Base-by-base conservation (phyloP, 2,113 vertebrate genomes). In the Rhegmatorhina hoffmannsi region DNA sequence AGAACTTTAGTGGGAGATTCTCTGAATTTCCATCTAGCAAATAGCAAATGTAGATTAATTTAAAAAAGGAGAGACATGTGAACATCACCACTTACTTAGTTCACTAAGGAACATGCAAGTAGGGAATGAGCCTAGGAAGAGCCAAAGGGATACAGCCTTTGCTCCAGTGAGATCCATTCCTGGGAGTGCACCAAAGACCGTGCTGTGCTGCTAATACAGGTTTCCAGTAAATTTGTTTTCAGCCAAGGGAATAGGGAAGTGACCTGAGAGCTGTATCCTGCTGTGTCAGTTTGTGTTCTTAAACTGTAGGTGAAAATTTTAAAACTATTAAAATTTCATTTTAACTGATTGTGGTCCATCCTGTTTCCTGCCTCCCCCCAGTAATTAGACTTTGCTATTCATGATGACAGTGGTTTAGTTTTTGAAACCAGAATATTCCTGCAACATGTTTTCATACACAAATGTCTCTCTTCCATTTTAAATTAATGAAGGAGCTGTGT, bases 121-220 rank as follows among this genome's bases (percentile, higher is more conserved):
- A 62, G 31, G 63, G 40, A 60, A 20, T 50, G 52, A 78, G 19
- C 23, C 21, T 29, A 24, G 34, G 44, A 60, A 18, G 46, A 62
- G 17, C 43, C 0, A 0, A 28, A 66, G 55, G 33, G 16, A 26
- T 34, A 4, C 14, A 24, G 16, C 3, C 1, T 17, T 82, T 2
- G 1, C 6, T 76, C 5, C 12, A 6, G 0, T 17, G 76, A 55
- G 33, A 68, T 4, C 9, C 29, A 7, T 60, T 67, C 4, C 29
- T 79, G 60, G 26, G n/a, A 47, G 15, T 14, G 40, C 17, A 10
- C 12, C 21, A 25, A 25, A 36, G 28, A 26, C 29, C 47, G 20
- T 29, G 20, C 24, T 73, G 33, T 63, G 31, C 33, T 50, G 34
- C 29, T 69, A 4, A 11, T 31, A 18, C 1, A 16, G 26, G 8